A percentile compares a stretch with the other conserved stretches of the same genome.
phyloP scores from a whole-genome alignment of 2,797 vertebrate genomes.

The Xiphorhynchus erythropygius region DNA sequence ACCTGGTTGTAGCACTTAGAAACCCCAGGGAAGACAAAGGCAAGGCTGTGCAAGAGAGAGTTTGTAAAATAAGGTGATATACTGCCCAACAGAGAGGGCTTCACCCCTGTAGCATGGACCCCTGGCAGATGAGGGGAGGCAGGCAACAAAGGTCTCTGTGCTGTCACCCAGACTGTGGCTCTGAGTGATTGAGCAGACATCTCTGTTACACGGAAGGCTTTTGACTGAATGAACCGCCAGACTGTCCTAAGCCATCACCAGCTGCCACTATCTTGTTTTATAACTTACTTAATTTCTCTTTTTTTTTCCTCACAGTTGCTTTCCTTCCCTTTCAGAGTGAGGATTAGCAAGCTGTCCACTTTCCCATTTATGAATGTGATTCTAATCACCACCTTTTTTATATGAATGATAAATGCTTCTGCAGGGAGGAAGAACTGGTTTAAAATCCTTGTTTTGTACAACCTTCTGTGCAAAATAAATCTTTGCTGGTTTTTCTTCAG shows the following conservation, averaged over 20 bases:
- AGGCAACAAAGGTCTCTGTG: background rate
- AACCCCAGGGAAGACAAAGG: background rate
- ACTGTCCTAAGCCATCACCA: background rate
- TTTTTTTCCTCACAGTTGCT: background rate
- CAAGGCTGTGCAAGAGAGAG: background rate
- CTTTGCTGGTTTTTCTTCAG: background rate
- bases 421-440: background rate
- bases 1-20: background rate
- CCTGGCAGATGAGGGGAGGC: background rate
- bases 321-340: background rate
- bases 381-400: background rate
- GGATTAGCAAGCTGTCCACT: background rate
- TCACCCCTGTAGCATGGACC: background rate
- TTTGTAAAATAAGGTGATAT: accelerated
- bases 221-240: background rate
- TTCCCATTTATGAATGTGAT: background rate
- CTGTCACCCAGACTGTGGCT: background rate
- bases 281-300: background rate
- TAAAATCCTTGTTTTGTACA: background rate
- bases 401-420: background rate
- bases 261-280: background rate
- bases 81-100: background rate
- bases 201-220: background rate
- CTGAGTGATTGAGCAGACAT: background rate
- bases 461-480: background rate